Evolutionary conservation across 2,113 vertebrate species (phyloP), one percentile per base, ranked within the genome.

Genomic region (Dolichallabes microphthalmus): DNA sequence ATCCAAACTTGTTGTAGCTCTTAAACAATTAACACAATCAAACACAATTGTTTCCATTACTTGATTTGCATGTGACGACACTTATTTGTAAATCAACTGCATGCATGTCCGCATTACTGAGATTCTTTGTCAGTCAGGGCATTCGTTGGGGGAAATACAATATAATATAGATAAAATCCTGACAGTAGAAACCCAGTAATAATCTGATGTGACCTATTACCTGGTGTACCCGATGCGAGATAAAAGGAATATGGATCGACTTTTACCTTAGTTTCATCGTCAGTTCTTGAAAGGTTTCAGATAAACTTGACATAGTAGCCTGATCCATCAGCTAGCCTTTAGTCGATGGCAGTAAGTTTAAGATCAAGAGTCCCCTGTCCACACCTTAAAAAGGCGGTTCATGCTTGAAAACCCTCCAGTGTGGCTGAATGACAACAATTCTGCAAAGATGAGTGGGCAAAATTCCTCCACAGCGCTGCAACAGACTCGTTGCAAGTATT

Each of bases 281-380:
- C 89, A 84, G 83, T 68, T 91, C 88, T 87, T 82, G 85, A 90
- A 75, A n/a, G 25, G 22, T 80, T 14, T 80, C 87, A 86, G 85
- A 86, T 84, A 89, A 90, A 90, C 89, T 85, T 90, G 90, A 88
- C 84, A 52, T 74, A 58, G 60, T 82, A 69, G 32, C 75, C 50
- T 83, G 68, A 87, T 88, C 87, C 78, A 81, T 90, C 90, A 92
- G 86, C 76, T 52, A 86, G 85, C 50, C n/a, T 61, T 60, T 66
- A 85, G 86, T 80, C 83, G n/a, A 63, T 74, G 90, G 83, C 89
- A 85, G 87, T 68, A n/a, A 57, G 82, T 82, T 82, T 85, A 77
- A 87, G 92, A 92, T 93, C 93, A 87, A 92, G 89, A 89, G 66
- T 77, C 61, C 52, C 86, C 81, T 82, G 57, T 64, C 63, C n/a